Evolutionary conservation across 2,797 vertebrate genomes (phyloP), one percentile per base, ranked within the genome.

Genomic region (Melanotaenia nigrans): DNA sequence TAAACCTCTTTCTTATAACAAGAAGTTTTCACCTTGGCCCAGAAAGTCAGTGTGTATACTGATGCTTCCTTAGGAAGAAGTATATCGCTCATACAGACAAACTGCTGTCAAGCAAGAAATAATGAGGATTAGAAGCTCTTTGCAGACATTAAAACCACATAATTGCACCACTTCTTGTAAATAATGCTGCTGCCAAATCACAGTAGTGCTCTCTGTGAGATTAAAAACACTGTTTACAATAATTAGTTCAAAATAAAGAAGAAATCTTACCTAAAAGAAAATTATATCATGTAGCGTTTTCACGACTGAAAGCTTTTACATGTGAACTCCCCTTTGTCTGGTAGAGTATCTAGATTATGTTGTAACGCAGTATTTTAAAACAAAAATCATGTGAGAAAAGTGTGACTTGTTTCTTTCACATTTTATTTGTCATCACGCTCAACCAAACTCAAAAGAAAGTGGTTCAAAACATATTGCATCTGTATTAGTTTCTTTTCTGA

Each of bases 341-440:
- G n/a, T 40, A 9, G 70, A 66, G 30, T 49, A 16, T 49, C n/a
- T 49, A 18, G 20, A 49, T 49, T 49, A 13, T 33, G 24, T n/a
- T 47, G 32, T 45, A 32, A 2, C 13, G 12, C 10, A 16, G 32
- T 10, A 16, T 38, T 72, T 69, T 63, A 22, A 51, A 81, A 33
- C 4, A 36, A 38, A 49, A 51, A 51, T n/a, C 1, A 20, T 16
- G n/a, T 0, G 0, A 75, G 32, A 56, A 60, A 69, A 57, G 47
- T 67, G 4, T 1, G 20, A 71, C 20, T 33, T 22, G 25, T 65
- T 68, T 80, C 61, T 72, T 65, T 68, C 53, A 81, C 38, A 64
- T 77, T 91, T 89, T 90, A 89, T 91, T 90, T 65, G 73, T 78
- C 38, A 55, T 66, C 40, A 65, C 79, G 9, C 61, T 76, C 47